Evolutionary conservation across 2,888 invertebrate species (phyloP), one percentile per base, ranked within the genome.

Genomic region (Amblyjoppa fuscipennis): DNA sequence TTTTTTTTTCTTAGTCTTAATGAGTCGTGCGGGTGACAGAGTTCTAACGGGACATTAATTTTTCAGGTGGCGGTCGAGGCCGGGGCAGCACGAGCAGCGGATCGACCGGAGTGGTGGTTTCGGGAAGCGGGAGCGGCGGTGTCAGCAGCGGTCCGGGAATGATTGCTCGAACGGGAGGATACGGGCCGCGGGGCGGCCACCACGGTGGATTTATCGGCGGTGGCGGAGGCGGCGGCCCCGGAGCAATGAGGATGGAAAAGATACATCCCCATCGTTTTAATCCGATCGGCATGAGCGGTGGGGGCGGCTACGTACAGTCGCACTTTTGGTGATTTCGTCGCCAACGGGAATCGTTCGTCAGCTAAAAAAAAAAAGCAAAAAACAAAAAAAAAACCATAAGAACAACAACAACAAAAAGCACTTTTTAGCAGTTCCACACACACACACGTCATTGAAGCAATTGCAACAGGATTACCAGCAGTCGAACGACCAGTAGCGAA

Each of bases 211-310:
- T 92, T 56, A 89, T 92, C 59, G 92, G 93, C 3, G 89, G 91
- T 4, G 91, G 92, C 9, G 91, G 92, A 2, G 87, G 89, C n/a
- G 90, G 90, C 31, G 89, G 91, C 38, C 94, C 94, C 0, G 94
- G 94, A 3, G 94, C 94, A 5, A 93, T 94, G 92, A 91, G 94
- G 71, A 94, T 94, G 94, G 94, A 94, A 69, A 94, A 94, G 83
- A 92, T 94, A 0, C 94, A 94, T 81, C 94, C 93, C 0, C 94
- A 94, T 82, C 94, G 94, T 16, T 94, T 94, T 88, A 94, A 94
- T 84, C 94, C 94, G 0, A 91, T 94, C 64, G 93, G 94, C 20
- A 94, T 94, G 94, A 93, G 94, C 38, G 92, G 94, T 5, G 91
- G 91, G 51, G 85, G 85, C 45, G 92, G 93, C 64, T 94, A 94